Conservation (phyloP, 2,113 vertebrate species). For the Passer montanus region DNA sequence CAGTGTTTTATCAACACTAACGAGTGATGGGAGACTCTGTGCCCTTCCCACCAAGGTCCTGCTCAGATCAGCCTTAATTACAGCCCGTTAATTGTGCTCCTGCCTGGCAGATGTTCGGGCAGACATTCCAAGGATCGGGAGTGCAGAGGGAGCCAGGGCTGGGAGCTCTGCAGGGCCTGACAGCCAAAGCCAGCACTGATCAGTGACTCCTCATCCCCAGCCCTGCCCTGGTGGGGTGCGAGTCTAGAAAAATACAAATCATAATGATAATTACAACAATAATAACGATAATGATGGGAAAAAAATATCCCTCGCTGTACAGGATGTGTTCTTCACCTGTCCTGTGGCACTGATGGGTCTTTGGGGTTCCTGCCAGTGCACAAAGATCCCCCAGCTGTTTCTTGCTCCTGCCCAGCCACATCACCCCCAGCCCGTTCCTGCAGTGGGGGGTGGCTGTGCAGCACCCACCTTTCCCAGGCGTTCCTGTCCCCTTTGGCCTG, state of each 20-base stretch:
- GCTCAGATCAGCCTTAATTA: constrained; percentile 3
- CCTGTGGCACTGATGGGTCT: neutral
- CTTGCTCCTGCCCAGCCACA: neutral
- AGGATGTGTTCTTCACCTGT: neutral
- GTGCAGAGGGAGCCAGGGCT: accelerated
- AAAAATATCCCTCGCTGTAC: accelerated
- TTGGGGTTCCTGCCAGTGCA: neutral
- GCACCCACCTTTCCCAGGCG: accelerated
- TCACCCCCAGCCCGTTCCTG: accelerated
- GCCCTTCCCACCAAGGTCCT: neutral
- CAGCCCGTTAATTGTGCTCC: neutral
- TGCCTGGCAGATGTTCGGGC: neutral
- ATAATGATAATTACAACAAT: accelerated
- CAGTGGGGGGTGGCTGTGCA: neutral
- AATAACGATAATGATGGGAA: too few relatives aligned
- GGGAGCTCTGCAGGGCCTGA: neutral
- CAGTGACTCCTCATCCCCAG: accelerated
- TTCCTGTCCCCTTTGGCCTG: neutral
- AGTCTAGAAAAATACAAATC: neutral
- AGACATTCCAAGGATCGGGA: neutral
- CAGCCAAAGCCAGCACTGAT: neutral
- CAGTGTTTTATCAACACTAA: neutral
- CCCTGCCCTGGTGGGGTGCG: accelerated
- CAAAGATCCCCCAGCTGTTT: neutral
- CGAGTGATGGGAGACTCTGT: neutral